Base-by-base conservation (phyloP, 2,888 invertebrate species). In the Ormyrus rosae region DNA sequence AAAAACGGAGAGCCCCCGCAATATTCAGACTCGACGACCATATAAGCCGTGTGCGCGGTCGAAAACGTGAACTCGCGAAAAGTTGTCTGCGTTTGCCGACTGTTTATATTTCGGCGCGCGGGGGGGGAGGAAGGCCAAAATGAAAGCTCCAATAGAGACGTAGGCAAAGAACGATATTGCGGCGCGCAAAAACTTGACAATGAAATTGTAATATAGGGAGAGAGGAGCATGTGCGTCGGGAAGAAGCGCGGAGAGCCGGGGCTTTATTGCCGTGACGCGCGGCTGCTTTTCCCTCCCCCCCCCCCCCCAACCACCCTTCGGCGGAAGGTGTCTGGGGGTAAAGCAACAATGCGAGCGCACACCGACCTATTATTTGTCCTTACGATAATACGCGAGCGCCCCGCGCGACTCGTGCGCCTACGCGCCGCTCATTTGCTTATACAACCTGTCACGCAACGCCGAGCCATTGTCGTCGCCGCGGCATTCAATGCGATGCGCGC, bases 311-410 rank as follows among this genome's bases (percentile, higher is more conserved):
- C 1, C 19, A 0, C 19, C 19, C 19, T 19, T 6, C 7, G 46
- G 19, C n/a, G 72, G 72, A 80, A 81, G 77, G 72, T 81, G 76
- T 81, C 72, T 74, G 8, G 68, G 68, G 13, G 67, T 67, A 69
- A 72, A 67, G 46, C 63, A 76, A 81, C 80, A 81, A 81, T 81
- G 46, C 73, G 50, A 19, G 19, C 19, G 0, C 19, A 10, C 70
- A 48, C 60, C 75, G 71, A 77, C 68, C 72, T 77, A 72, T 73
- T 81, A 81, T 81, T 81, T 81, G 80, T 77, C 80, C 72, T 77
- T 72, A 51, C 67, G 80, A 80, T 80, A 72, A 77, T 72, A 56
- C 13, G 80, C 13, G 80, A 58, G 45, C 72, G 48, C 19, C 51
- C 19, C 19, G 19, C 19, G 19, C 19, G 10, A 5, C 56, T 56